Percentiles rank a stretch among this genome's conserved stretches.
Conservation (phyloP, 1,140 invertebrate species). For the Apis dorsata region DNA sequence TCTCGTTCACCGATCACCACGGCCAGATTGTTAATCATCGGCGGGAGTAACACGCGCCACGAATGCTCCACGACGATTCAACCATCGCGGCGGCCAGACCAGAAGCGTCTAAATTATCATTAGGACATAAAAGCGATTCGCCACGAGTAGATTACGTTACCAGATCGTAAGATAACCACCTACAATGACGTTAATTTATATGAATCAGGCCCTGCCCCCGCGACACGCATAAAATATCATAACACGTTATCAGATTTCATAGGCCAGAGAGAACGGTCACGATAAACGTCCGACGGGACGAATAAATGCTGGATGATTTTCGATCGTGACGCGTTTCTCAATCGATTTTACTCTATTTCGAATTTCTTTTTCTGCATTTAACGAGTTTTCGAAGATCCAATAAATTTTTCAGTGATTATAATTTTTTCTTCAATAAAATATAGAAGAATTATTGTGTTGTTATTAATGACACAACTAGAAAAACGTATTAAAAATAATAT, state of each 20-base stretch:
- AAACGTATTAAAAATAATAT: too few relatives aligned
- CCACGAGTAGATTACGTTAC: slow-evolving; percentile 51
- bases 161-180: slow-evolving; percentile 48
- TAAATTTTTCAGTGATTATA: too few relatives aligned
- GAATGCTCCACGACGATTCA: not conserved
- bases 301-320: slow-evolving; percentile 16
- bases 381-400: not conserved
- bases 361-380: not conserved
- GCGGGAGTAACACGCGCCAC: not conserved
- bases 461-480: too few relatives aligned
- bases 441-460: too few relatives aligned
- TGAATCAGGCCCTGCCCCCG: slow-evolving; percentile 24
- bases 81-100: not conserved
- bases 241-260: slow-evolving; percentile 53
- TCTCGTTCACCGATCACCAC: slow-evolving; percentile 8
- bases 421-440: too few relatives aligned
- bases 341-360: not conserved
- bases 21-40: slow-evolving; percentile 7
- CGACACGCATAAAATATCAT: slow-evolving; percentile 49
- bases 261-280: slow-evolving; percentile 4
- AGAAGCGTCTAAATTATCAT: slow-evolving; percentile 43
- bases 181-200: slow-evolving; percentile 51
- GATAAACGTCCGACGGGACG: slow-evolving; percentile 43
- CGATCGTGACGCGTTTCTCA: not conserved
- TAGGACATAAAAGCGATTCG: slow-evolving; percentile 48